Percentiles rank a stretch among this genome's conserved stretches.
These are phyloP conservation scores for Mythimna albipuncta DNA, from an alignment of 2,888 invertebrate genomes.

Conservation along the genomic window DNA sequence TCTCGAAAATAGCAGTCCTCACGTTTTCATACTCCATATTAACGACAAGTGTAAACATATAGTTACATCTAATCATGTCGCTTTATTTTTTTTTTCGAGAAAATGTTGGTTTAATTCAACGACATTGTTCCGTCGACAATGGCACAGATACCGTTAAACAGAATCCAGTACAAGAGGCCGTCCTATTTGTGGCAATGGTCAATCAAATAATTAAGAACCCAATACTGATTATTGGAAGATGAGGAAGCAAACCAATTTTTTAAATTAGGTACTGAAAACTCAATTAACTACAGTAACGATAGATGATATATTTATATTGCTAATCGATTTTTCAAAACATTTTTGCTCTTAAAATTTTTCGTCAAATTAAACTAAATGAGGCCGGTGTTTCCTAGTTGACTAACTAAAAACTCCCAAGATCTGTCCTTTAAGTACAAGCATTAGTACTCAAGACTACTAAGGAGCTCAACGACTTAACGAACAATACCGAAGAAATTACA, in stretches of 20 bases:
- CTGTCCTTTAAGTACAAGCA: no score
- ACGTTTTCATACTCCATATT: conserved; percentile 1
- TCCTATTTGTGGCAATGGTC: conserved; percentile 24
- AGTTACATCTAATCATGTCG: not conserved
- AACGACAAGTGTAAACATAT: not conserved
- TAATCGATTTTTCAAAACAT: no score
- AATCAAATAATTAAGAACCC: conserved; percentile 51
- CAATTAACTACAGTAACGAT: no score
- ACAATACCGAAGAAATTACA: no score
- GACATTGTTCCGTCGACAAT: conserved; percentile 17
- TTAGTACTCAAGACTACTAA: no score
- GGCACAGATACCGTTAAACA: conserved; percentile 9
- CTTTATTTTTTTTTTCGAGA: not conserved
- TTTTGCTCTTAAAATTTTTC: no score
- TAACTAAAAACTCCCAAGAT: no score
- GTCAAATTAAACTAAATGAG: no score
- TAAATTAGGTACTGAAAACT: not conserved
- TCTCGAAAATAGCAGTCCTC: conserved; percentile 14
- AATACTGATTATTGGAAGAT: not conserved
- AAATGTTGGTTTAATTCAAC: not conserved
- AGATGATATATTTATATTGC: no score
- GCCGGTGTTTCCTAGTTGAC: no score
- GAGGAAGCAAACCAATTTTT: not conserved
- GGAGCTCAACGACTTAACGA: no score
- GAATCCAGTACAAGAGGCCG: conserved; percentile 14